Base-by-base conservation (phyloP, 2,888 invertebrate genomes). In the Boloria selene region DNA sequence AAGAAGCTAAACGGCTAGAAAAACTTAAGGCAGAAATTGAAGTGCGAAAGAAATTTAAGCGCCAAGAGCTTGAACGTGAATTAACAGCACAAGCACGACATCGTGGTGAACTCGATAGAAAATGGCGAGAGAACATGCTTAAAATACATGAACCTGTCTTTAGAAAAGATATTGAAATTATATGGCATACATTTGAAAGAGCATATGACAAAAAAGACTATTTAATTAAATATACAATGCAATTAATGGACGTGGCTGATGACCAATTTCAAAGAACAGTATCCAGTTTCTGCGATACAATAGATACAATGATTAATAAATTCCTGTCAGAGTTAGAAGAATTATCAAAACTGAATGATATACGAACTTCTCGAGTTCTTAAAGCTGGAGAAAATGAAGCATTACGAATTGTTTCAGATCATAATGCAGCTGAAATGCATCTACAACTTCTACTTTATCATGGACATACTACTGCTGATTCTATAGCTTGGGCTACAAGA, bases 211-310 rank as follows among this genome's bases (percentile, higher is more conserved):
- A 93, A 70, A 95, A 95, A 83, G 94, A 95, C 73, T 81, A 92
- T 47, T 79, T 94, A 3, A 94, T 95, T 61, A 77, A 82, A 5
- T 89, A 90, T 70, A 88, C 94, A 14, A 85, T 94, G 76, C 85
- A 88, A 61, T 93, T 95, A 71, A 87, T 94, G 71, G 88, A 94
- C 60, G 82, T 93, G 67, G 93, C 95, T 3, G 95, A 95, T 79
- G 88, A 93, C 26, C 95, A 95, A 76, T 95, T 95, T 73, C 90
- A 93, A 67, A 91, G 94, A 70, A 93, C 94, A 60, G 93, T 95
- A 71, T 90, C 94, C 60, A 93, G 93, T 50, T 95, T 95, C 79
- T 93, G 94, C 62, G 91, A 93, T 64, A 93, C 93, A 26, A 92
- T 95, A 55, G 94, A 95, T 70, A 88, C 88, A 64, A 93, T 94